Conservation (phyloP, 2,113 vertebrate species). For the Gobius niger region DNA sequence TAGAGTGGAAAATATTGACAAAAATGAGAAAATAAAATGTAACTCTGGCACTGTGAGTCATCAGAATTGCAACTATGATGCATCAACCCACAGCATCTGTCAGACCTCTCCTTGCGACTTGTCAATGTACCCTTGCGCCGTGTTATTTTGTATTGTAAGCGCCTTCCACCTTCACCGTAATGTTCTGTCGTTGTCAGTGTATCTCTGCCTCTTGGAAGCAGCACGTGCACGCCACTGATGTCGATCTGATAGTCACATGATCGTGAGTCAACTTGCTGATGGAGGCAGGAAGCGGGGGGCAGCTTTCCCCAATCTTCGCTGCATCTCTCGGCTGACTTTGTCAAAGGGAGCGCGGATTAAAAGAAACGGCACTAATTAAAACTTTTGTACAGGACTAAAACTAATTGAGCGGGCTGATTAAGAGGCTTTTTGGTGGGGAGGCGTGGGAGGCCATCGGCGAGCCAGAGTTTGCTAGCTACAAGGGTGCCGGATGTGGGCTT, state of each 20-base stretch:
- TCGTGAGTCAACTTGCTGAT: constrained; percentile 51
- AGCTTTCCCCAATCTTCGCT: constrained; percentile 29
- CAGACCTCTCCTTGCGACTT: neutral
- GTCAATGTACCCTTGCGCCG: constrained; percentile 4
- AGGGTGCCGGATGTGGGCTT: constrained; percentile 45
- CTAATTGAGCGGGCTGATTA: constrained; percentile 60
- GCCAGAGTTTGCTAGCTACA: constrained; percentile 27
- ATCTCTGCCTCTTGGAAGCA: constrained; percentile 20
- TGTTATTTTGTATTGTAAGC: constrained; percentile 41
- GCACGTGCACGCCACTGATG: constrained; percentile 63
- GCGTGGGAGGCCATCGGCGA: constrained; percentile 24
- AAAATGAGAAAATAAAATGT: no score
- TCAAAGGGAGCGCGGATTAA: constrained; percentile 57
- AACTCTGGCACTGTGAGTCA: neutral
- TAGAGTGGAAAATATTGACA: no score
- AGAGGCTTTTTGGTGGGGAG: constrained; percentile 48
- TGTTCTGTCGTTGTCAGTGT: constrained; percentile 56
- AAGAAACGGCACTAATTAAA: constrained; percentile 64
- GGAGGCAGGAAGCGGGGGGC: constrained; percentile 51
- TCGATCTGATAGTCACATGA: constrained; percentile 61
- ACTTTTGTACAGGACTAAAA: constrained; percentile 53
- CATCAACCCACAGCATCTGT: neutral
- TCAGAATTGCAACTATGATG: neutral
- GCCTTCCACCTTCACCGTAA: constrained; percentile 55
- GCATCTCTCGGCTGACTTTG: constrained; percentile 57